phyloP scores from a whole-genome alignment of 2,113 vertebrate species.

The Paramisgurnus dabryanus region DNA sequence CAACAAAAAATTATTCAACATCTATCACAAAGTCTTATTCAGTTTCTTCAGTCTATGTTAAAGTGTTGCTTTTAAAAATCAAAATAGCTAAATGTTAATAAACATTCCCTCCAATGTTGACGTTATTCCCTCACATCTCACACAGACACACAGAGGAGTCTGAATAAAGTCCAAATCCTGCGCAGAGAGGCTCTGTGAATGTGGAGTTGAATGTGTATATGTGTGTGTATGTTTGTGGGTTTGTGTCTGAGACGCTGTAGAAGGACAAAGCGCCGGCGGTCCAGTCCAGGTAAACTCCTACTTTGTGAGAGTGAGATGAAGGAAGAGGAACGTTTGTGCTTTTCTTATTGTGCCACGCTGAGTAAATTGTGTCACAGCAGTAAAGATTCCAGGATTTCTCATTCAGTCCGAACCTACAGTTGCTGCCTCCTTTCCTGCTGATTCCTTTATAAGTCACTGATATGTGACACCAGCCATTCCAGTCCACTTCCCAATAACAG shows the following conservation, averaged over 20 bases:
- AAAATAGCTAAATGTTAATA: too few species aligned
- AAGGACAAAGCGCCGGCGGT: background rate
- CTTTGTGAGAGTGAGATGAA: background rate
- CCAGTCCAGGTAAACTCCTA: background rate
- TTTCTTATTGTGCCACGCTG: background rate
- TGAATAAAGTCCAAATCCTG: constrained; percentile 10
- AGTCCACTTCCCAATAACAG: constrained; percentile 3
- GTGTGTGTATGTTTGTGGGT: background rate
- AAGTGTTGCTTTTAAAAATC: too few species aligned
- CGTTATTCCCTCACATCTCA: background rate
- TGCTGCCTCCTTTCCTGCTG: background rate
- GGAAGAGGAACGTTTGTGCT: background rate
- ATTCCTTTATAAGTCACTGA: background rate
- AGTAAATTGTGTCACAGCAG: background rate
- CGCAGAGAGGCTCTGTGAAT: background rate
- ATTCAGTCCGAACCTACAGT: background rate
- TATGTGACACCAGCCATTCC: background rate
- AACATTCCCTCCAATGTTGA: too few species aligned
- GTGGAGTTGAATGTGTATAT: background rate
- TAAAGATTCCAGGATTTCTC: constrained; percentile 1
- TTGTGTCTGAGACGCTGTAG: background rate
- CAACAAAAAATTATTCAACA: too few species aligned
- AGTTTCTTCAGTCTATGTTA: too few species aligned
- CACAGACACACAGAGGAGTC: background rate
- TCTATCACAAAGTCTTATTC: too few species aligned